Conservation (phyloP, 2,888 invertebrate species). For the Merodon equestris region DNA sequence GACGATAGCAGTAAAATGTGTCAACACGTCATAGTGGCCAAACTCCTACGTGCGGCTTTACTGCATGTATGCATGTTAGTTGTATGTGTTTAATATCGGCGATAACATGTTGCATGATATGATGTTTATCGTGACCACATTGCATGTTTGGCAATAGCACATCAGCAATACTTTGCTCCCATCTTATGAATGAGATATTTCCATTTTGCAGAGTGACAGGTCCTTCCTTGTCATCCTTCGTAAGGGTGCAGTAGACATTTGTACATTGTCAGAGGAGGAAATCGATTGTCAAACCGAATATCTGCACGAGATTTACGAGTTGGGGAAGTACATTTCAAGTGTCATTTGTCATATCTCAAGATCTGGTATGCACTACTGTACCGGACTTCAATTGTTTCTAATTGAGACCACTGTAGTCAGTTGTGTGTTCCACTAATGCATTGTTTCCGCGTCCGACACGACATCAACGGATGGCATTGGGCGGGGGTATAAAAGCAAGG, state of each 20-base stretch:
- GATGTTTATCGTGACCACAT: slow-evolving; percentile 16
- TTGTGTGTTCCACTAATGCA: slow-evolving; percentile 43
- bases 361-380: no score
- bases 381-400: slow-evolving; percentile 34
- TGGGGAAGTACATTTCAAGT: neutral
- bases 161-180: neutral
- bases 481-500: slow-evolving; percentile 2
- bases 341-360: no score
- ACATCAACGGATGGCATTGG: slow-evolving; percentile 12
- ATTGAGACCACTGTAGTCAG: slow-evolving; percentile 36
- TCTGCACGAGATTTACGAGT: slow-evolving; percentile 16
- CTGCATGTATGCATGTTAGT: neutral
- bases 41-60: slow-evolving; percentile 46
- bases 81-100: no score
- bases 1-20: slow-evolving; percentile 54
- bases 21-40: slow-evolving; percentile 56
- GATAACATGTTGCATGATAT: slow-evolving; percentile 21
- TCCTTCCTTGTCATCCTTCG: neutral
- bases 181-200: neutral
- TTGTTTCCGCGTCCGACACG: slow-evolving; percentile 46
- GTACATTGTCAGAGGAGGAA: slow-evolving; percentile 18
- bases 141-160: neutral
- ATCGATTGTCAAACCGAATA: slow-evolving; percentile 36
- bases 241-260: neutral
- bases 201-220: slow-evolving; percentile 19